Evolutionary conservation across 2,888 invertebrate genomes (phyloP), one percentile per base, ranked within the genome.

Genomic region (Melangyna quadrimaculata): DNA sequence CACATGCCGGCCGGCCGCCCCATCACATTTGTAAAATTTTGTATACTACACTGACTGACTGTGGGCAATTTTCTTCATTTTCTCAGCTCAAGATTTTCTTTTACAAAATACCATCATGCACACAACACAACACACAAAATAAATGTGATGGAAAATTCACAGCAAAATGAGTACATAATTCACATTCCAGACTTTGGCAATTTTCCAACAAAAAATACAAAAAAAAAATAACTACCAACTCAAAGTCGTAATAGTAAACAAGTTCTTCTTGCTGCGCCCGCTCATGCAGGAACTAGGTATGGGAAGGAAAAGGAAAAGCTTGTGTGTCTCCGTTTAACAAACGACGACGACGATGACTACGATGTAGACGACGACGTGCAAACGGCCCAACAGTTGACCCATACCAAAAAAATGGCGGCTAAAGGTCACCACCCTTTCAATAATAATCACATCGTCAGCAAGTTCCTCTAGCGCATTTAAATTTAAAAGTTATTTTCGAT

Each of bases 91-190:
- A 29, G 22, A 32, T 59, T 59, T 59, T 71, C 40, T 32, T 19
- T 32, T 29, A 27, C 43, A 19, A 14, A 51, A 22, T 55, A 63
- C 43, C 51, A 53, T 67, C 43, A 53, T 72, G 55, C 72, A 24
- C 61, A 67, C 61, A 78, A 24, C 61, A 67, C 61, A 78, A 48
- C 71, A 61, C 57, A 73, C 51, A 86, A 77, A 81, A 86, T 86
- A 81, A 86, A 86, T 86, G 86, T 86, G 70, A 81, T 81, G 77
- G 86, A 86, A 86, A 86, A 86, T 86, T 78, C 81, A 81, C 77
- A 81, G 77, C 77, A 86, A 86, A 86, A 86, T 86, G 75, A 86
- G 84, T 86, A 86, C 80, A 86, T 86, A 86, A 86, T 86, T 86
- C 81, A 86, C 86, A 81, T 86, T 81, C 86, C 86, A 86, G 86